Base-by-base conservation (phyloP, 2,113 vertebrate genomes). In the Pomatostomus ruficeps region DNA sequence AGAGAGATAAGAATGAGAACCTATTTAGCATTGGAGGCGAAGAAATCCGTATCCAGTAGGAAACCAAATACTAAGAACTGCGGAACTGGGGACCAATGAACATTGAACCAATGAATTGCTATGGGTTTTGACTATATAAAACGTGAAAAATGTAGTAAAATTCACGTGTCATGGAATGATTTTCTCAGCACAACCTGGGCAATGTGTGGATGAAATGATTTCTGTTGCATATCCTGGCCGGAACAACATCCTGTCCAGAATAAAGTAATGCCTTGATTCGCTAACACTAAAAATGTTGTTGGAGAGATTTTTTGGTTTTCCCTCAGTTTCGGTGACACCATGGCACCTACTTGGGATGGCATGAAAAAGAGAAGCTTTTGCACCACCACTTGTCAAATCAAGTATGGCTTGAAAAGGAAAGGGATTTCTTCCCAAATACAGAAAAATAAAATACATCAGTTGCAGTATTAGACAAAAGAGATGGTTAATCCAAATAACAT, bases 1-100 rank as follows among this genome's bases (percentile, higher is more conserved):
- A 45, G 11, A 61, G 25, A 52, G 46, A 16, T 17, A 35, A 36
- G 38, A 72, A 62, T 45, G 22, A 45, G 46, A 83, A 62, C 11
- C 2, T 36, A 26, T 14, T 36, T 26, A 62, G 18, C 22, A 38
- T 14, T 0, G 0, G 10, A 71, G 28, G 13, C 0, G 0, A 61
- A 22, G 33, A 62, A 33, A 52, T 43, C 33, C 1, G 0, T 71
- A 43, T 36, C 26, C 26, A 45, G 6, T 6, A 54, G 23, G 38
- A 83, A 62, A 83, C 11, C 11, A 54, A 18, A 73, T 33, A 38
- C 19, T 62, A 28, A 29, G 49, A 54, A 7, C 57, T 43, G 13
- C 31, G 17, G 7, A 31, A 21, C 17, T 36, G 36, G 46, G 26
- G 33, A 33, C 26, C 17, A 72, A 36, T 22, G 22, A 52, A 62